These are phyloP conservation scores for Axinella damicornis DNA, from an alignment of 37 sponge, comb jelly and placozoan species.

Conservation along the genomic window DNA sequence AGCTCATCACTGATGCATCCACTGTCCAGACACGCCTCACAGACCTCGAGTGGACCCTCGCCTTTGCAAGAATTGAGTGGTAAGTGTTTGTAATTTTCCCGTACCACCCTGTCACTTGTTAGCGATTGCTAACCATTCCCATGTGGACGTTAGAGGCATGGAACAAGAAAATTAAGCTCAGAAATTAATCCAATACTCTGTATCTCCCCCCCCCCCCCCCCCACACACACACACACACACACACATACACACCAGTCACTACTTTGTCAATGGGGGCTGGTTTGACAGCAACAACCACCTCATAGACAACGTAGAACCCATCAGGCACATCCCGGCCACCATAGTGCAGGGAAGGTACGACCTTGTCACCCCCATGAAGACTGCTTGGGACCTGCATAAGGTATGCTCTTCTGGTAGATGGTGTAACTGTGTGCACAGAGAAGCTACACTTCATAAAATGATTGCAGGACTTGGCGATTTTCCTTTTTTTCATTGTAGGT, in stretches of 20 bases:
- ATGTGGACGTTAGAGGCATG: no score
- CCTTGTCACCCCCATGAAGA: slow-evolving; percentile 64
- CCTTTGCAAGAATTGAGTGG: slow-evolving; percentile 75
- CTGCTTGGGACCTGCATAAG: slow-evolving; percentile 80
- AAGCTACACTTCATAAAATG: no score
- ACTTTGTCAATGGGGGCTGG: slow-evolving; percentile 78
- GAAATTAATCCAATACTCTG: no score
- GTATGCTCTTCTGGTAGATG: no score
- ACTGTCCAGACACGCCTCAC: slow-evolving; percentile 1
- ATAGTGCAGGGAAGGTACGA: slow-evolving; percentile 81
- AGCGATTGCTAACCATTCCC: no score
- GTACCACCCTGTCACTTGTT: no score
- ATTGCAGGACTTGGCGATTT: no score
- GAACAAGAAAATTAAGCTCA: no score
- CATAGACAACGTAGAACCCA: slow-evolving; percentile 54
- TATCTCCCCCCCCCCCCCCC: no score
- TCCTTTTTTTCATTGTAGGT: no score
- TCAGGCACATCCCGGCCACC: slow-evolving; percentile 66
- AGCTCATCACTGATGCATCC: slow-evolving; percentile 25
- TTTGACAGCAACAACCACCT: slow-evolving; percentile 40
- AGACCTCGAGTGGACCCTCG: slow-evolving; percentile 26
- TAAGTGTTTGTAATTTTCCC: background rate
- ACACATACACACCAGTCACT: slow-evolving; percentile 42
- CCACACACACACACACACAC: background rate
- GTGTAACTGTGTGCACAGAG: no score